A percentile compares a stretch with the other conserved stretches of the same genome.
Evolutionary conservation across 2,888 invertebrate species (phyloP).

Genomic region (Tethea ocularis): DNA sequence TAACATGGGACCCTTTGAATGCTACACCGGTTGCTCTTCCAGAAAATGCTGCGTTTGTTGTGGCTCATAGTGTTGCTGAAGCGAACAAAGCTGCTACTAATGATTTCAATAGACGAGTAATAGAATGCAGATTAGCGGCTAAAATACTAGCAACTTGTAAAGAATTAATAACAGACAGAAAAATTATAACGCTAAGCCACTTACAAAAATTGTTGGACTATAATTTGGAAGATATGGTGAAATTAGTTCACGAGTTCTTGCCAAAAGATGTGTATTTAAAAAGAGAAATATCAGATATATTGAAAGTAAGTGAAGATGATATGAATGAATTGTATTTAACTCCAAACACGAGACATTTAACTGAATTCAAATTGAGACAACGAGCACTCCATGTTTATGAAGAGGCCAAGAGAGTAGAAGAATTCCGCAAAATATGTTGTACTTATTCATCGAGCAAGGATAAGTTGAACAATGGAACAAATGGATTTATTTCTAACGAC

Average conservation of each 20-base stretch:
- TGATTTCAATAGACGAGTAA: slow-evolving; percentile 96
- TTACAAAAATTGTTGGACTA: slow-evolving; percentile 87
- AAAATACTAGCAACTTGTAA: slow-evolving; percentile 83
- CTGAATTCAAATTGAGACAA: slow-evolving; percentile 90
- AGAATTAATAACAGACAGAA: slow-evolving; percentile 84
- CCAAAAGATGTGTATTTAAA: slow-evolving; percentile 87
- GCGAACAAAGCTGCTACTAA: slow-evolving; percentile 97
- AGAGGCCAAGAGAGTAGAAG: slow-evolving; percentile 93
- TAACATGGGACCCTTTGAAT: slow-evolving; percentile 95
- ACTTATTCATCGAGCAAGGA: slow-evolving; percentile 53
- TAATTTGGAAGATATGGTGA: slow-evolving; percentile 87
- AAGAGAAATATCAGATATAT: slow-evolving; percentile 85
- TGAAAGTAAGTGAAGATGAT: slow-evolving; percentile 84
- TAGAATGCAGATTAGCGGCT: slow-evolving; percentile 96
- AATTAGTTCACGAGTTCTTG: slow-evolving; percentile 85
- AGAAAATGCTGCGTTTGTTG: slow-evolving; percentile 92
- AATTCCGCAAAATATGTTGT: slow-evolving; percentile 88
- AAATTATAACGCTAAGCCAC: slow-evolving; percentile 87
- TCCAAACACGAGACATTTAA: slow-evolving; percentile 85
- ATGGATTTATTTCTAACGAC: slow-evolving; percentile 30
- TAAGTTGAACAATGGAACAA: slow-evolving; percentile 34
- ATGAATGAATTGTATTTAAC: slow-evolving; percentile 80
- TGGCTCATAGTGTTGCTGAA: slow-evolving; percentile 94
- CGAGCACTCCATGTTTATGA: slow-evolving; percentile 95
- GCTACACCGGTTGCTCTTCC: slow-evolving; percentile 92